Evolutionary conservation across 2,113 vertebrate genomes (phyloP).

Genomic region (Pluvianellus socialis): DNA sequence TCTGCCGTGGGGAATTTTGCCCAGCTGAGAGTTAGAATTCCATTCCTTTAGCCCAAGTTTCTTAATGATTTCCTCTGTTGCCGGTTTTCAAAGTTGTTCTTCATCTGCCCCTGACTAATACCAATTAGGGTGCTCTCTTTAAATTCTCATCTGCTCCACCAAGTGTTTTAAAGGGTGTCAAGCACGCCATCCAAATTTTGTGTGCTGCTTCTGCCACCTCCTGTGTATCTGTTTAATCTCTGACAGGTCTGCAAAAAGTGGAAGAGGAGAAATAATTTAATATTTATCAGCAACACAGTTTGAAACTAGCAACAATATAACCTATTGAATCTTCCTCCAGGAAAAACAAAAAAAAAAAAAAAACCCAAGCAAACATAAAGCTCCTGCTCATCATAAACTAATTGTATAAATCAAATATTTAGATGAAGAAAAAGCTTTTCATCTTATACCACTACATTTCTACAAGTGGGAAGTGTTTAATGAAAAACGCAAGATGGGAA

Average conservation of each 20-base stretch:
- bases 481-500: background rate
- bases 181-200: background rate
- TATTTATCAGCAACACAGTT: background rate
- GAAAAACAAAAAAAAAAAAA: background rate
- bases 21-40: background rate
- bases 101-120: background rate
- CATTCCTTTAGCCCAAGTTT: background rate
- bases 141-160: background rate
- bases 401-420: background rate
- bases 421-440: background rate
- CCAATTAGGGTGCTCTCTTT: background rate
- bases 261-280: background rate
- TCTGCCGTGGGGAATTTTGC: background rate
- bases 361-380: background rate
- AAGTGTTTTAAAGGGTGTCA: slow-evolving; percentile 21
- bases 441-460: background rate
- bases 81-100: background rate
- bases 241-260: background rate
- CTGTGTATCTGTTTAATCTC: slow-evolving; percentile 39
- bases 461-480: background rate
- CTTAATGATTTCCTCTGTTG: background rate
- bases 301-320: background rate
- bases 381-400: background rate
- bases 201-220: slow-evolving; percentile 57
- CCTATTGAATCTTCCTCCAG: background rate